phyloP scores from a whole-genome alignment of 2,113 vertebrate species.

The Porphyrio hochstetteri region DNA sequence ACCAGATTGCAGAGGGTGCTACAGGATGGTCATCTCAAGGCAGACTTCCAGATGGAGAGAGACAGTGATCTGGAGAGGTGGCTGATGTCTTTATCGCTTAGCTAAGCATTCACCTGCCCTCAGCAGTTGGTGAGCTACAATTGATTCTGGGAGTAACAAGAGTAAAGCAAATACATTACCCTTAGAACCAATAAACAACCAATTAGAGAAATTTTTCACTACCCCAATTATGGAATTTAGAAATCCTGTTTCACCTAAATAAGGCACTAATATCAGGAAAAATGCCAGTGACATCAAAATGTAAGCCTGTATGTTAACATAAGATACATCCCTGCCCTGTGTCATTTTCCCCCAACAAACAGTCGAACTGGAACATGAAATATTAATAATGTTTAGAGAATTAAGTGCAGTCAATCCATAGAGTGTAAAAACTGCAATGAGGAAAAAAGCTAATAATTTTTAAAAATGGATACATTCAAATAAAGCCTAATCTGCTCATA shows the following conservation, averaged over 20 bases:
- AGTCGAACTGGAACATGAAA: not conserved
- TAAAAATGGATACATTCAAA: not conserved
- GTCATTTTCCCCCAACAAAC: not conserved
- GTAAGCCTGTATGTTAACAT: not conserved
- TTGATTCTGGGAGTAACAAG: not conserved
- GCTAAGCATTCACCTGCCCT: not conserved
- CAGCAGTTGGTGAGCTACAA: not conserved
- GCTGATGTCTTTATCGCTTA: not conserved
- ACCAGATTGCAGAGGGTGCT: conserved; percentile 15
- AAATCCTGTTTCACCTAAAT: not conserved
- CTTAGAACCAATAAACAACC: not conserved
- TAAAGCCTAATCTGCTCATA: not conserved
- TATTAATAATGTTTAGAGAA: not conserved
- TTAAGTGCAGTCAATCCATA: not conserved
- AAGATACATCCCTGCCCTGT: not conserved
- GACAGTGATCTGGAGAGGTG: not conserved
- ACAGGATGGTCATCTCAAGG: not conserved
- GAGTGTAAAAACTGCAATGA: not conserved
- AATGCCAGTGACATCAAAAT: not conserved
- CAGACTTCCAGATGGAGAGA: not conserved
- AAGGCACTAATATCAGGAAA: not conserved
- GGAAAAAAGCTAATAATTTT: not conserved
- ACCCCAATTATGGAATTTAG: not conserved
- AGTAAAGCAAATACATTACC: not conserved
- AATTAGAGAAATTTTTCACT: not conserved